These are phyloP conservation scores for Vanessa atalanta DNA, from an alignment of 1,140 invertebrate genomes.

Conservation along the genomic window DNA sequence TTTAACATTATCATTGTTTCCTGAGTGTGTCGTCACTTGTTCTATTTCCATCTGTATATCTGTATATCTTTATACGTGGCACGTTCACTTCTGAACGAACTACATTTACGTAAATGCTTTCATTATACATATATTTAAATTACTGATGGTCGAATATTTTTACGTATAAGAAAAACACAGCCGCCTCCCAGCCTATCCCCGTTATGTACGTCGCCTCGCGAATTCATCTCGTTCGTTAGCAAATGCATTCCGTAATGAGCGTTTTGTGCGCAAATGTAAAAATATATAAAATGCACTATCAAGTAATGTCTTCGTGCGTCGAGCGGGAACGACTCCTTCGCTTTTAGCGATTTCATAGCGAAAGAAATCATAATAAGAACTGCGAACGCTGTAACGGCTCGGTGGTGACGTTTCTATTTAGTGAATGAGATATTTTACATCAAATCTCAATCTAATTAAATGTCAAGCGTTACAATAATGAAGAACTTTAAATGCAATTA, in stretches of 20 bases:
- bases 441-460: too few species aligned
- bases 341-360: slow-evolving; percentile 9
- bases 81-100: too few species aligned
- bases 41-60: too few species aligned
- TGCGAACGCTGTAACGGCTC: neutral
- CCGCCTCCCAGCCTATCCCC: slow-evolving; percentile 40
- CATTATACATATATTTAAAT: neutral
- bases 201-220: slow-evolving; percentile 41
- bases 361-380: neutral
- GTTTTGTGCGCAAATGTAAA: slow-evolving; percentile 69
- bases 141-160: neutral
- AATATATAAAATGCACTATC: slow-evolving; percentile 71
- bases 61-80: too few species aligned
- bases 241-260: slow-evolving; percentile 75
- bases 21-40: too few species aligned
- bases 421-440: neutral
- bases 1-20: too few species aligned
- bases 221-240: slow-evolving; percentile 68
- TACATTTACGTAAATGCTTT: too few species aligned
- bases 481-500: too few species aligned
- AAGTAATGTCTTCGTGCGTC: slow-evolving; percentile 48
- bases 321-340: slow-evolving; percentile 1
- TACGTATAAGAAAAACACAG: neutral
- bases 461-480: too few species aligned
- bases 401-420: neutral